Evolutionary conservation across 2,797 vertebrate genomes (phyloP).

Genomic region (Anabacerthia variegaticeps): DNA sequence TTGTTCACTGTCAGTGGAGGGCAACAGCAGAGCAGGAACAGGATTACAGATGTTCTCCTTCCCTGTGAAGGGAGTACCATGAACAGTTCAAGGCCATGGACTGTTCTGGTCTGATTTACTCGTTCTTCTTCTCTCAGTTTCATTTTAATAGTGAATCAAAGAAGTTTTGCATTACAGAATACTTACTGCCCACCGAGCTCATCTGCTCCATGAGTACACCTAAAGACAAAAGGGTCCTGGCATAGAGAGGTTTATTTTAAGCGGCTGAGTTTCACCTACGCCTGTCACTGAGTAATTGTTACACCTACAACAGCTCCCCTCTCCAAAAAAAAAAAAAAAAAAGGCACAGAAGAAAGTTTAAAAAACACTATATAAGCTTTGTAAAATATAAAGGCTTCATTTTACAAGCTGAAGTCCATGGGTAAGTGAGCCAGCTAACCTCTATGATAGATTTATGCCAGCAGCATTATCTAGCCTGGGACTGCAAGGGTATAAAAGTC

Average conservation of each 20-base stretch:
- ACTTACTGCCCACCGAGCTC: not conserved
- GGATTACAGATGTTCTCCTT: not conserved
- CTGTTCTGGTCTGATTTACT: not conserved
- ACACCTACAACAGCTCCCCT: conserved; percentile 4
- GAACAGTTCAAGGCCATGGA: not conserved
- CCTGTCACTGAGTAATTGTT: conserved; percentile 1
- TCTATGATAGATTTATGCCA: not conserved
- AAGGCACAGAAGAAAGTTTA: conserved; percentile 4
- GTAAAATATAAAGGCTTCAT: not conserved
- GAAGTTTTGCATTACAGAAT: not conserved
- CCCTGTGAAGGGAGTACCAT: not conserved
- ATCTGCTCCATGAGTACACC: not conserved
- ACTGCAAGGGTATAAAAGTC: conserved; percentile 28
- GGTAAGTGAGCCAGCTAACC: not conserved
- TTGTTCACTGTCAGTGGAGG: not conserved
- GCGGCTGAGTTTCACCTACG: not conserved
- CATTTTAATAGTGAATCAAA: not conserved
- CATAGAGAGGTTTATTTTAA: conserved; percentile 1
- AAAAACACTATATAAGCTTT: not conserved
- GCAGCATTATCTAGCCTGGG: conserved; percentile 20
- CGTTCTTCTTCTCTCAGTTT: not conserved
- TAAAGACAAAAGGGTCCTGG: not conserved
- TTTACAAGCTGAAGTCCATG: not conserved
- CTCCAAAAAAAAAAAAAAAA: not conserved
- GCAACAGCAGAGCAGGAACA: not conserved